Conservation (phyloP, 1,140 invertebrate species). For the Matsumurasca onukii region DNA sequence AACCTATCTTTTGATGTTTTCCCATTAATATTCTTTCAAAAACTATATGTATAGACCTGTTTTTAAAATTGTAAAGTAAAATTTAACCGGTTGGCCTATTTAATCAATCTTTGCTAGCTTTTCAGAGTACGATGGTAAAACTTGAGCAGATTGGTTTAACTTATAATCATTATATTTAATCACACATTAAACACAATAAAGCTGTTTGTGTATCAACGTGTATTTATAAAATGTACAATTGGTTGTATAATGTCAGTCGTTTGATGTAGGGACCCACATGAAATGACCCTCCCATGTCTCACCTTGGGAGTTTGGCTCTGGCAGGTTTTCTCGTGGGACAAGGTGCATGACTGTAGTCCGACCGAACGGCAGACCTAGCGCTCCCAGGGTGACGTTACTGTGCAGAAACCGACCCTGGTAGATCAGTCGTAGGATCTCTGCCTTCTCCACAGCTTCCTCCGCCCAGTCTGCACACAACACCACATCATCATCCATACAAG, state of each 20-base stretch:
- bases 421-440: conserved; percentile 96
- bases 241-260: not conserved
- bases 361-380: conserved; percentile 91
- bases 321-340: conserved; percentile 97
- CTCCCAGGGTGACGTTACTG: conserved; percentile 97
- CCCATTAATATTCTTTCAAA: too few species aligned
- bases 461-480: conserved; percentile 84
- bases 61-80: too few species aligned
- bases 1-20: too few species aligned
- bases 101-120: too few species aligned
- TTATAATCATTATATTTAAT: too few species aligned
- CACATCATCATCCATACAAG: not conserved
- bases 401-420: conserved; percentile 99
- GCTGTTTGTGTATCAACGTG: not conserved
- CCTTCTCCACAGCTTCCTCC: conserved; percentile 91
- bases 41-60: too few species aligned
- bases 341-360: conserved; percentile 99
- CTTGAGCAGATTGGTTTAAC: too few species aligned
- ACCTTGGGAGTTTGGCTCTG: conserved; percentile 99
- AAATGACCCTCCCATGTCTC: conserved; percentile 38
- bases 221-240: not conserved
- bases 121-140: too few species aligned
- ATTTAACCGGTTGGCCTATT: too few species aligned
- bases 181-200: too few species aligned
- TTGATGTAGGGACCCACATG: conserved; percentile 31